Base-by-base conservation (phyloP, 2,113 vertebrate species). In the Strix uralensis region DNA sequence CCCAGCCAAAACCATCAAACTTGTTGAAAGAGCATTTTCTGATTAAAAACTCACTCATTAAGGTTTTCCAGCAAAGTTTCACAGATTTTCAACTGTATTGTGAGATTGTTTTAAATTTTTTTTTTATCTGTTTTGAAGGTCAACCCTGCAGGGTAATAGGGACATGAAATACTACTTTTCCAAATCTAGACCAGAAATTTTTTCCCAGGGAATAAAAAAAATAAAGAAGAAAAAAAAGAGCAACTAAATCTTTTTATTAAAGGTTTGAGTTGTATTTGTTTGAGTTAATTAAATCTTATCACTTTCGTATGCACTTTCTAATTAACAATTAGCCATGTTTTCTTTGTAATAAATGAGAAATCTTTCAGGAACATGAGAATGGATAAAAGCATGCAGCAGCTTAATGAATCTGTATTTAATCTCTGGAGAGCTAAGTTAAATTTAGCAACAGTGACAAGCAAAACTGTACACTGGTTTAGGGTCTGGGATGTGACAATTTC, bases 271-370 rank as follows among this genome's bases (percentile, higher is more conserved):
- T 95, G 65, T 83, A 93, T 97, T 98, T 97, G 78, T 88, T 94
- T 83, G 91, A 69, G 79, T 96, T 97, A 97, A 97, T 97, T 97
- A 97, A 97, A 97, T 95, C 91, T 95, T 92, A 97, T 86, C 95
- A 96, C 91, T 94, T 96, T 95, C 23, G 8, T 79, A 58, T 92
- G 86, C 95, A 77, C 59, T 93, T 95, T 95, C 66, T 96, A 98
- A 97, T 97, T 97, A 97, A 94, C 91, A 95, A 97, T 96, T 97
- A 96, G 80, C 47, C 25, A 59, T 95, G 78, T 94, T 97, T 98
- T 97, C 92, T 90, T 94, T 97, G 70, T 96, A 95, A 96, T 94
- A 96, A 95, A 96, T 86, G 90, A 97, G 87, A 96, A 97, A 91
- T 94, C 85, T 97, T 97, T 84, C 77, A 97, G 91, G 62, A 75